Evolutionary conservation across 2,797 vertebrate species (phyloP).

Genomic region (Ammospiza maritima): DNA sequence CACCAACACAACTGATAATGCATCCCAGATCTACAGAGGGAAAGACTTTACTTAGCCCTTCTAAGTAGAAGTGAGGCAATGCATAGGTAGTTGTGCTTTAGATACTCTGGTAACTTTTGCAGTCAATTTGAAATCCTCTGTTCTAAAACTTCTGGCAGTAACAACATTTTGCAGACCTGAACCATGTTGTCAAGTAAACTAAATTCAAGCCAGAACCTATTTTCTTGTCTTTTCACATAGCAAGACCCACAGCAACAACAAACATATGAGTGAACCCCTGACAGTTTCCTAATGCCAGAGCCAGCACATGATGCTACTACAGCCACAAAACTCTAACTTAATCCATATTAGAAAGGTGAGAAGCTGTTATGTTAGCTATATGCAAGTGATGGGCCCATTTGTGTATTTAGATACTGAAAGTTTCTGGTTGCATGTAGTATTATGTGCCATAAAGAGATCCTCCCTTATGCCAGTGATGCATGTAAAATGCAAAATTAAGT

Average conservation of each 20-base stretch:
- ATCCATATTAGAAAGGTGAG: neutral
- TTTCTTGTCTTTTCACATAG: neutral
- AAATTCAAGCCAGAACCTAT: neutral
- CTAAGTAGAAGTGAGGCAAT: neutral
- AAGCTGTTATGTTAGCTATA: neutral
- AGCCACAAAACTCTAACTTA: neutral
- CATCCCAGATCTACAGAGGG: neutral
- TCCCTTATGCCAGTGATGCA: neutral
- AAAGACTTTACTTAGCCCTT: neutral
- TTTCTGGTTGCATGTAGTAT: neutral
- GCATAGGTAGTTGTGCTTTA: neutral
- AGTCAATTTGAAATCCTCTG: neutral
- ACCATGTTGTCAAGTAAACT: neutral
- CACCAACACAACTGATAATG: slow-evolving; percentile 19
- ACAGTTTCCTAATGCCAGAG: neutral
- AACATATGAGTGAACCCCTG: neutral
- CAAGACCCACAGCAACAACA: neutral
- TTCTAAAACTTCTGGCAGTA: neutral
- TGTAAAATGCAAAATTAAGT: neutral
- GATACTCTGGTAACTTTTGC: neutral
- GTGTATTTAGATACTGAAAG: neutral
- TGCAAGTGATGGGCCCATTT: neutral
- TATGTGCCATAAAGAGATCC: neutral
- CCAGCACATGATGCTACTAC: neutral
- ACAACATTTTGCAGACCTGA: neutral